Conservation (phyloP, 2,888 invertebrate species). For the Troides aeacus region DNA sequence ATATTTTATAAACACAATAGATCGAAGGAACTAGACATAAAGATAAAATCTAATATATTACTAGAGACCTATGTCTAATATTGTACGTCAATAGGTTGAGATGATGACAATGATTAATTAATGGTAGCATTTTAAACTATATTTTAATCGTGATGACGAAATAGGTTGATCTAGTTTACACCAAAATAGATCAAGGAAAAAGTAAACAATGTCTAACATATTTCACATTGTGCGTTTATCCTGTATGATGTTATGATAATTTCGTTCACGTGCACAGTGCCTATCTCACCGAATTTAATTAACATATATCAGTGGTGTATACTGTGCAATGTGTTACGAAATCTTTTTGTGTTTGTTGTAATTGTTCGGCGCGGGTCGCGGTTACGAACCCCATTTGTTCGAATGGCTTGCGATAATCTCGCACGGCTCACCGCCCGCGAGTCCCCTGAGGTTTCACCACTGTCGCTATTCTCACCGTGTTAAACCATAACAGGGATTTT, state of each 20-base stretch:
- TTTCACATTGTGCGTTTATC: neutral
- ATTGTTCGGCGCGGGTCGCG: slow-evolving; percentile 29
- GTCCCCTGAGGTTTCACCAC: slow-evolving; percentile 43
- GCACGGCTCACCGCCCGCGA: slow-evolving; percentile 46
- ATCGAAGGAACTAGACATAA: no score
- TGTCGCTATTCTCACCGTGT: slow-evolving; percentile 23
- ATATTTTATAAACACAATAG: no score
- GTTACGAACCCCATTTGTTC: slow-evolving; percentile 34
- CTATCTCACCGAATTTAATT: neutral
- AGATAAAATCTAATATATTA: no score
- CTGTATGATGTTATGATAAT: neutral
- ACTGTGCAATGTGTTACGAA: slow-evolving; percentile 17
- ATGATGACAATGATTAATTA: no score
- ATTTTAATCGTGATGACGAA: no score
- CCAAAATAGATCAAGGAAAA: no score
- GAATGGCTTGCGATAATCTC: slow-evolving; percentile 39
- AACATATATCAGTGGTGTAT: slow-evolving; percentile 7
- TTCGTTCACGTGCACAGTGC: neutral
- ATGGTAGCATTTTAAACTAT: no score
- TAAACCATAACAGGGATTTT: slow-evolving; percentile 23
- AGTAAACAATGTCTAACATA: no score
- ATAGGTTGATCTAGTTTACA: no score
- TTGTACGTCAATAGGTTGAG: no score
- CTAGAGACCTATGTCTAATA: no score
- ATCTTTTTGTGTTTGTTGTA: slow-evolving; percentile 23